A percentile compares a stretch with the other conserved stretches of the same genome.
These are phyloP conservation scores for Euschistus heros DNA, from an alignment of 1,140 invertebrate genomes.

Conservation along the genomic window DNA sequence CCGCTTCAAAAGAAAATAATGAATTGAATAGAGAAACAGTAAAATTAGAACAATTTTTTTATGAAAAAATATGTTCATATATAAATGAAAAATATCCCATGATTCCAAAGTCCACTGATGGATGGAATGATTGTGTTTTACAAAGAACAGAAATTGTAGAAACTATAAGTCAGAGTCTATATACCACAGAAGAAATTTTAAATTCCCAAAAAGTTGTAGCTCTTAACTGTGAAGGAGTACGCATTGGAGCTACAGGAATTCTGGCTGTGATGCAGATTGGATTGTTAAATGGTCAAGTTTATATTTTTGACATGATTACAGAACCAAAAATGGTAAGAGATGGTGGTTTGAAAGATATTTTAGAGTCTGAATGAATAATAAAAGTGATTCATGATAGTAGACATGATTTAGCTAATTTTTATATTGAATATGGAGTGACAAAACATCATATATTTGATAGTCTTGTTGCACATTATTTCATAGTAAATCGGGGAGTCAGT, in stretches of 20 bases:
- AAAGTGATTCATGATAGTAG: slow-evolving; percentile 3
- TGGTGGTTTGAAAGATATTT: neutral
- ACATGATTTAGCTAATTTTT: neutral
- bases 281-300: neutral
- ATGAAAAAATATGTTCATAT: neutral
- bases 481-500: no score
- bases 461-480: neutral
- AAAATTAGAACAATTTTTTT: neutral
- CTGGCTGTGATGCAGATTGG: neutral
- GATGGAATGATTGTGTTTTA: neutral
- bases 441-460: neutral
- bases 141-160: neutral
- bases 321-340: neutral
- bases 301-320: neutral
- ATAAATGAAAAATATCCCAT: neutral
- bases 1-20: neutral
- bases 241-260: neutral
- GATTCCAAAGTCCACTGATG: neutral
- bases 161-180: neutral
- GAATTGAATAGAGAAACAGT: neutral
- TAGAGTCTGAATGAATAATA: neutral
- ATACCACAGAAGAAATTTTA: neutral
- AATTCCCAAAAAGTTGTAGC: neutral
- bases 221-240: neutral
- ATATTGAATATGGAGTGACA: neutral